Base-by-base conservation (phyloP, 2,113 vertebrate species). In the Thalassarche chlororhynchos region DNA sequence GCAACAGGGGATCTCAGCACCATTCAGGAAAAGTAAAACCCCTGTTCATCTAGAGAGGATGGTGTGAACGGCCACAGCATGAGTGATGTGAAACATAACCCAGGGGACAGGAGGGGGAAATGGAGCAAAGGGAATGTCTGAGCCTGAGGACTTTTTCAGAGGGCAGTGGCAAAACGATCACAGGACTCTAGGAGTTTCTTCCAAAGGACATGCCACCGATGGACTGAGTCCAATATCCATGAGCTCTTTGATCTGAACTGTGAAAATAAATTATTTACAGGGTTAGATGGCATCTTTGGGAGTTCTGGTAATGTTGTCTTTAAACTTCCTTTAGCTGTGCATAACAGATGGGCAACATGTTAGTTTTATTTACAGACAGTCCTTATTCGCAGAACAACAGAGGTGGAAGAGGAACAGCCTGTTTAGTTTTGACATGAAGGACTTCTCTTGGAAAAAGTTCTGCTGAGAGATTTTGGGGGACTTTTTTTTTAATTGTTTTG, bases 191-290 rank as follows among this genome's bases (percentile, higher is more conserved):
- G 32, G 8, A 82, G 12, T 87, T 96, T 87, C 65, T 89, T 74
- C 57, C 60, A 82, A 75, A 93, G 69, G 42, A 60, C 40, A 70
- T 1, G 1, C 64, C 69, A 66, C 32, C 2, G 5, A 76, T 2
- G 0, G 52, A 52, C 58, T 42, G 64, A 54, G 71, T 86, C 68
- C 51, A 74, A 89, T 92, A 85, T 54, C 82, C 62, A 52, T 2
- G 8, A 91, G 38, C 51, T 77, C 51, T 96, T 95, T 96, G 90
- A 95, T 95, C 62, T 83, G 62, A 95, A 26, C 71, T 95, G 93
- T n/a, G 75, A 92, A 97, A 93, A 93, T 75, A 88, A 90, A 95
- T 82, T 96, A 64, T 84, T 94, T 95, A 84, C 8, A 7, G 47
- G 9, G 17, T 64, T 92, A 96, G 92, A 96, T 66, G 17, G 65